Evolutionary conservation across 2,113 vertebrate genomes (phyloP), one percentile per base, ranked within the genome.

Genomic region (Centropus bengalensis): DNA sequence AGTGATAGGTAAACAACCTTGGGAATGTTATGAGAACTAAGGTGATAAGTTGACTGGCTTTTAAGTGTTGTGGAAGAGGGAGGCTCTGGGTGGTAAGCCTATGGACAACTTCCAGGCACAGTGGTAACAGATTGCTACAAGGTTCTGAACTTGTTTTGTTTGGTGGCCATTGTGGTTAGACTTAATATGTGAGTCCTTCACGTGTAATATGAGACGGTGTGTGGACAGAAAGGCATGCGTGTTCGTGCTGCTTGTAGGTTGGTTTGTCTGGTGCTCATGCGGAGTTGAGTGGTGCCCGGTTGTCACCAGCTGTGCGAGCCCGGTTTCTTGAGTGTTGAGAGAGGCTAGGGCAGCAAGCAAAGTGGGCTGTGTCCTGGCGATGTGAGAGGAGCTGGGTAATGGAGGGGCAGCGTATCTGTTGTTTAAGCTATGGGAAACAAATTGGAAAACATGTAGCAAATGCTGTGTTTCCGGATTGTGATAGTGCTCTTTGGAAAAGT

Each of bases 141-240:
- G 91, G 93, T 89, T 91, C 62, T 54, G 70, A 84, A 66, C 86
- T 93, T 93, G 74, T 95, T 93, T 94, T 83, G 33, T 85, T 89
- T 56, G 42, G 83, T 93, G 91, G 86, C 74, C 15, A 1, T 2
- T 49, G 81, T 87, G 95, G 94, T 94, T 81, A 91, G 38, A 24
- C 47, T 55, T 92, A 94, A 70, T 84, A 77, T 91, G 38, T 0
- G 11, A 89, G 91, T 75, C 56, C 59, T 88, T 77, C 22, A 1
- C 90, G 91, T 88, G 93, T 94, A 93, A 86, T 86, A 71, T 2
- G 80, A 91, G 82, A 33, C 68, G 89, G 85, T 89, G 82, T 71
- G 93, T 83, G 68, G 79, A 60, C 79, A 78, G 78, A 54, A 70
- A 89, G 60, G 91, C 85, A 77, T 30, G 59, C 64, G 6, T 81